A percentile compares a stretch with the other conserved stretches of the same genome.
These are phyloP conservation scores for Synergus gifuensis DNA, from an alignment of 2,888 invertebrate genomes.

Conservation along the genomic window DNA sequence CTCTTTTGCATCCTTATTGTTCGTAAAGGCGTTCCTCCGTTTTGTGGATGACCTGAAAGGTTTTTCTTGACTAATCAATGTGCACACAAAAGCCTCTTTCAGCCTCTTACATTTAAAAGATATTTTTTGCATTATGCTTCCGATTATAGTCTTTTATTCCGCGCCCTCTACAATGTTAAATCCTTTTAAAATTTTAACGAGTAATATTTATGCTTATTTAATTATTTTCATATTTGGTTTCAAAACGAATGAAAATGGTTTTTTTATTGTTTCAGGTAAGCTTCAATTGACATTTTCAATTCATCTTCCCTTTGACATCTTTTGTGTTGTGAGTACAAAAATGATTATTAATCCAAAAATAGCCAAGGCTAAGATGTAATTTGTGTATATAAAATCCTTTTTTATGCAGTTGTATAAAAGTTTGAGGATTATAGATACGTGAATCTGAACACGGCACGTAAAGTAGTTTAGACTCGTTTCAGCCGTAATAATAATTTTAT, in stretches of 20 bases:
- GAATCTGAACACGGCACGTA: too few species aligned
- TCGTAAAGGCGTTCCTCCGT: constrained; percentile 9
- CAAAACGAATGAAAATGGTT: background rate
- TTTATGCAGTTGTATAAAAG: too few species aligned
- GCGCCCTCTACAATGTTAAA: background rate
- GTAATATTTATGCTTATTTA: background rate
- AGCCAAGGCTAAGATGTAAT: too few species aligned
- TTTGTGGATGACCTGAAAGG: constrained; percentile 22
- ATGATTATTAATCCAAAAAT: too few species aligned
- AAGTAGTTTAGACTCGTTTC: too few species aligned
- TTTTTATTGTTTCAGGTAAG: background rate
- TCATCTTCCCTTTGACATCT: background rate
- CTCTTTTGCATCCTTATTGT: background rate
- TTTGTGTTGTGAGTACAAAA: background rate
- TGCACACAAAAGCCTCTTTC: background rate
- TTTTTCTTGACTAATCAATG: constrained; percentile 7
- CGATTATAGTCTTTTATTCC: background rate
- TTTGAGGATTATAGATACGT: too few species aligned
- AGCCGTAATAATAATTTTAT: too few species aligned
- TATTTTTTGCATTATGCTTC: background rate
- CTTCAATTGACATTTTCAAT: background rate
- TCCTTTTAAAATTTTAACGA: too few species aligned
- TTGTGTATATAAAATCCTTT: too few species aligned
- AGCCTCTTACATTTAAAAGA: constrained; percentile 4
- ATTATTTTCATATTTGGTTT: background rate